Evolutionary conservation across 2,113 vertebrate genomes (phyloP).

Genomic region (Microtus montanus): DNA sequence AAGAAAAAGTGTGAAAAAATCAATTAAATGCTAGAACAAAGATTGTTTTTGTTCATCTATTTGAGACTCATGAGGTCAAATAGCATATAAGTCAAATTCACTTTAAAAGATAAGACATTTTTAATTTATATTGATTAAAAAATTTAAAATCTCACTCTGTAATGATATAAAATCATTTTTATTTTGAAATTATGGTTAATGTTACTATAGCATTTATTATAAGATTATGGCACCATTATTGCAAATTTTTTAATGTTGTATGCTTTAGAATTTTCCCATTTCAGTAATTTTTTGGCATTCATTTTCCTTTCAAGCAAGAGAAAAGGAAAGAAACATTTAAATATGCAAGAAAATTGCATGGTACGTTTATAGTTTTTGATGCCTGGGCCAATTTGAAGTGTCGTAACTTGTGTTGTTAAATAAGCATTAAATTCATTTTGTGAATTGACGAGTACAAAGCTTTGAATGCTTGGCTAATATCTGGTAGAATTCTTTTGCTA

Average conservation of each 20-base stretch:
- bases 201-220: neutral
- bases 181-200: constrained; percentile 58
- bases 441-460: neutral
- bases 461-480: neutral
- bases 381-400: constrained; percentile 52
- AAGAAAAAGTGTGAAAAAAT: neutral
- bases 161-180: constrained; percentile 34
- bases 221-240: constrained; percentile 16
- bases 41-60: neutral
- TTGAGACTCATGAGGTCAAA: neutral
- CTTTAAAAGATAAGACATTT: neutral
- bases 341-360: constrained; percentile 67
- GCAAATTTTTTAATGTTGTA: constrained; percentile 36
- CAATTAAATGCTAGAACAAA: neutral
- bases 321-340: constrained; percentile 60
- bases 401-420: constrained; percentile 42
- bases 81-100: neutral
- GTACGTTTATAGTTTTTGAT: constrained; percentile 47
- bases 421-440: constrained; percentile 42
- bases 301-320: constrained; percentile 61
- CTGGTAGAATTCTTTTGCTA: neutral
- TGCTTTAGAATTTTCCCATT: constrained; percentile 53
- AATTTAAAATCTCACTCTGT: constrained; percentile 15
- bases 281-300: constrained; percentile 19
- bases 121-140: constrained; percentile 25